Evolutionary conservation across 2,888 invertebrate species (phyloP), one percentile per base, ranked within the genome.

Genomic region (Caenorhabditis panamensis): DNA sequence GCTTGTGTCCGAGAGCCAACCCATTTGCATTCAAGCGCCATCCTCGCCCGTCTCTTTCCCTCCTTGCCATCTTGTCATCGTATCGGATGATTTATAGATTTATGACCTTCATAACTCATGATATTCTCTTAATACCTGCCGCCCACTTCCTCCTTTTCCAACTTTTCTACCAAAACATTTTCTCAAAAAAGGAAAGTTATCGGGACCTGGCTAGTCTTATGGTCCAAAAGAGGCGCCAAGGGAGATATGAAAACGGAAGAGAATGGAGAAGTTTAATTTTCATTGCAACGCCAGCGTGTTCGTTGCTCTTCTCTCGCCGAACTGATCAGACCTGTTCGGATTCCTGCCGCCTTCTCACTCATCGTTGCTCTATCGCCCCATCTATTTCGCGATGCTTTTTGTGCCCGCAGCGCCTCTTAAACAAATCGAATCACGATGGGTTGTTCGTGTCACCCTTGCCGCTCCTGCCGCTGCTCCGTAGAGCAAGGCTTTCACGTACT

Each of bases 361-460:
- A 22, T 51, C 51, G 24, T 24, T 51, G 24, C 51, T 51, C 56
- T 28, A n/a, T 41, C 41, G 41, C 31, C 28, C 26, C 56, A 56
- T 56, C 59, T 24, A 59, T 41, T 41, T 59, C 59, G 59, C n/a
- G 26, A 61, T 47, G 49, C 53, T 47, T 62, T 44, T 37, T 47
- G 53, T 31, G 22, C 53, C 61, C 58, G 62, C 54, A 26, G 28
- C 49, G 20, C 59, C 66, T 73, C 66, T 66, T 66, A 75, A 61
- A 75, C 61, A 75, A 75, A 75, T 75, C 66, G 73, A 73, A 73
- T 73, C 73, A 73, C 54, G 54, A 51, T 51, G 59, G 59, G 44
- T 66, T 54, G 51, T 53, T 53, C 53, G 59, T 59, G 54, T 54
- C 54, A 54, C 54, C 54, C 54, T 6, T 51, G 24, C 26, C 28